Evolutionary conservation across 35 echinoderm and acorn worm genomes (phyloP).

Genomic region (Anneissia japonica): DNA sequence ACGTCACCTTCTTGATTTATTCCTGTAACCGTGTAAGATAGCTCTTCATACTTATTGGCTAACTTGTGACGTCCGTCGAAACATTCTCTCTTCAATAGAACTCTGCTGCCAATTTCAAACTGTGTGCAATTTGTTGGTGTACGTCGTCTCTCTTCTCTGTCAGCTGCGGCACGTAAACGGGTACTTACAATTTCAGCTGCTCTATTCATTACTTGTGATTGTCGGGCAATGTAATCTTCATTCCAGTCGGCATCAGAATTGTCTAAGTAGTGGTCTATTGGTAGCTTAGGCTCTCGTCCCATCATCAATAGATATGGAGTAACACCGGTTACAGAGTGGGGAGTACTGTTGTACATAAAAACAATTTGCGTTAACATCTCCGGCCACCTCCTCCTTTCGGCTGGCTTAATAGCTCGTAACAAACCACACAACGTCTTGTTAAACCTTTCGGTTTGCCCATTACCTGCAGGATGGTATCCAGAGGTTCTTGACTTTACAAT

Average conservation of each 20-base stretch:
- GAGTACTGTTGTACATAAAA: background rate
- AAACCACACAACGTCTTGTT: too few relatives aligned
- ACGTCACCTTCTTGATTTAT: slow-evolving; percentile 7
- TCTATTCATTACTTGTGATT: background rate
- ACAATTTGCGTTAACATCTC: background rate
- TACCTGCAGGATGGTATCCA: too few relatives aligned
- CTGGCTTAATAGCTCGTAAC: too few relatives aligned
- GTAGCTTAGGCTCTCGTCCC: background rate
- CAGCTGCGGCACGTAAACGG: background rate
- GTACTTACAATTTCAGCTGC: background rate
- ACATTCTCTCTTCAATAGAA: too few relatives aligned
- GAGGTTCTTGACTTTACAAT: background rate
- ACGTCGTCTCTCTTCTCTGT: background rate
- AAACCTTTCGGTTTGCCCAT: too few relatives aligned
- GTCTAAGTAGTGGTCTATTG: background rate
- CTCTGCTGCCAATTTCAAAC: too few relatives aligned
- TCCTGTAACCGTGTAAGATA: background rate
- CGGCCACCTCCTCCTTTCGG: background rate
- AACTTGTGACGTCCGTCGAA: too few relatives aligned
- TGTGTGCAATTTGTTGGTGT: background rate
- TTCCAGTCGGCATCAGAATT: background rate
- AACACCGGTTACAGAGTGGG: background rate
- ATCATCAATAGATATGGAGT: background rate
- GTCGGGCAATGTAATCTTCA: background rate
- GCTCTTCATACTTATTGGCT: slow-evolving; percentile 6